Percentiles rank a stretch among this genome's conserved stretches.
Conservation (phyloP, 2,888 invertebrate genomes). For the Campoplex nolae region DNA sequence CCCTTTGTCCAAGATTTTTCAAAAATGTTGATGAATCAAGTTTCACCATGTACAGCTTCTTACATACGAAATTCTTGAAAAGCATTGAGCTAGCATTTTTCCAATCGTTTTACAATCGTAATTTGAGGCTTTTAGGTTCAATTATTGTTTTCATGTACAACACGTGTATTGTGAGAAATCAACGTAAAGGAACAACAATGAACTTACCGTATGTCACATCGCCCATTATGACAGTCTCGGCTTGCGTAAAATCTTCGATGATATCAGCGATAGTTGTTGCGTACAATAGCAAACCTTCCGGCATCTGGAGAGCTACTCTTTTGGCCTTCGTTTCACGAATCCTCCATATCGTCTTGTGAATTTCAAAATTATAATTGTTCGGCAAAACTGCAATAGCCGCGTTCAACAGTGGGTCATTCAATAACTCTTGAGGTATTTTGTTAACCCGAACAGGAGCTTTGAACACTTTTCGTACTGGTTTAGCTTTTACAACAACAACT, state of each 20-base stretch:
- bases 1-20: too few relatives aligned
- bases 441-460: conserved; percentile 91
- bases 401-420: conserved; percentile 90
- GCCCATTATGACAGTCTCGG: conserved; percentile 98
- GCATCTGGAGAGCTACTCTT: conserved; percentile 97
- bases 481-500: conserved; percentile 89
- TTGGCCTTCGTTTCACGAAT: conserved; percentile 93
- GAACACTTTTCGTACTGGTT: conserved; percentile 92
- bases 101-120: too few relatives aligned
- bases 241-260: conserved; percentile 94
- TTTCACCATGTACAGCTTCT: too few relatives aligned
- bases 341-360: conserved; percentile 99
- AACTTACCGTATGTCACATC: conserved; percentile 96
- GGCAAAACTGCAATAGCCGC: conserved; percentile 92
- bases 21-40: too few relatives aligned
- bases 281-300: conserved; percentile 97
- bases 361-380: conserved; percentile 98
- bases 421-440: conserved; percentile 92
- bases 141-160: not conserved
- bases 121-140: not conserved
- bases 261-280: conserved; percentile 97
- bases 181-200: conserved; percentile 6
- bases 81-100: too few relatives aligned
- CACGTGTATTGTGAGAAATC: conserved; percentile 20
- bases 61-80: too few relatives aligned